Evolutionary conservation across 2,888 invertebrate genomes (phyloP).

Genomic region (Pristionchus maxplancki): DNA sequence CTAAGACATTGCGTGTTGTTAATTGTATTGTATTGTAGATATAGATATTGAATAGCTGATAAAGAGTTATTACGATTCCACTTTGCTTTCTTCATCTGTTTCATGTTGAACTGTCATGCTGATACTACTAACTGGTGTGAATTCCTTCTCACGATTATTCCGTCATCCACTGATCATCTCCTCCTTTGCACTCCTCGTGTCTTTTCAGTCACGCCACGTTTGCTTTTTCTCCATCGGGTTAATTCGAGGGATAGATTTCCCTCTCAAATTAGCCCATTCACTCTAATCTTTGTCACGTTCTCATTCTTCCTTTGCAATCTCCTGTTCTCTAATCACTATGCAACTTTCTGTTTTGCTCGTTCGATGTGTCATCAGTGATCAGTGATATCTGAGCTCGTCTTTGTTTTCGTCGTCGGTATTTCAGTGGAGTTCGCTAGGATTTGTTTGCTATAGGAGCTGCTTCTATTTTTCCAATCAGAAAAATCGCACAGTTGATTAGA

Average conservation of each 20-base stretch:
- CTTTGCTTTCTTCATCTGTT: neutral
- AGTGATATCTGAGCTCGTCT: neutral
- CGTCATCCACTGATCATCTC: neutral
- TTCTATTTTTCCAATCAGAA: neutral
- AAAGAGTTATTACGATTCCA: neutral
- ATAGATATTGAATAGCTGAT: conserved; percentile 9
- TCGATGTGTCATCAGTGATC: neutral
- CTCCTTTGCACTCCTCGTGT: neutral
- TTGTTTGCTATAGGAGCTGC: neutral
- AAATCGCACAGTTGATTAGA: neutral
- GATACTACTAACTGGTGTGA: conserved; percentile 29
- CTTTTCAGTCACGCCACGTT: neutral
- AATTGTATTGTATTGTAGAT: conserved; percentile 2
- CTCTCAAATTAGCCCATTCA: neutral
- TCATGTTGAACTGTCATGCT: conserved; percentile 1
- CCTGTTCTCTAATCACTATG: neutral
- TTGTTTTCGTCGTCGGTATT: neutral
- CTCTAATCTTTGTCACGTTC: neutral
- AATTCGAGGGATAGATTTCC: neutral
- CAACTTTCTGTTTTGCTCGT: neutral
- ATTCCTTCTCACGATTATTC: neutral
- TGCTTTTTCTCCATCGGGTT: neutral
- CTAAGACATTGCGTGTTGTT: neutral
- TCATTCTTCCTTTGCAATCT: neutral
- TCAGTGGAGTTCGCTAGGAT: neutral